These are phyloP conservation scores for Gallinago undulata DNA, from an alignment of 2,113 vertebrate genomes.

Conservation along the genomic window DNA sequence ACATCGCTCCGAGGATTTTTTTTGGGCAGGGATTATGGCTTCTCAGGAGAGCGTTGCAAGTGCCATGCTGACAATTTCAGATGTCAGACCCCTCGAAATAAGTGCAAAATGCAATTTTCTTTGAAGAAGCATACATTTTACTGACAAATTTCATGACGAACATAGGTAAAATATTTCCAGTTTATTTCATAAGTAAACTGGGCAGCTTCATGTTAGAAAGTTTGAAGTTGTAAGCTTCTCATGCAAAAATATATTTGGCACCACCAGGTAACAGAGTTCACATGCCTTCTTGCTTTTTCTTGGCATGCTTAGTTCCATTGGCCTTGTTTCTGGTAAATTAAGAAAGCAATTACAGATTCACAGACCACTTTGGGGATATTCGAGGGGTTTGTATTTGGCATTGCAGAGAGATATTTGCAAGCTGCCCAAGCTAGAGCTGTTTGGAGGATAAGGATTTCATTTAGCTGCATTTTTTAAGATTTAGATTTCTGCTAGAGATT, in stretches of 20 bases:
- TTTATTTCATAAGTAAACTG: not conserved
- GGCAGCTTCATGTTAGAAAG: not conserved
- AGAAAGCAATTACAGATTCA: conserved; percentile 22
- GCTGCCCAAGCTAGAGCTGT: not conserved
- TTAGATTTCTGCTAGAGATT: not conserved
- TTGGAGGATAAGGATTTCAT: not conserved
- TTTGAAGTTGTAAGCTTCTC: not conserved
- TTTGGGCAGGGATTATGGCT: not conserved
- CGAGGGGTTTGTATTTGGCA: not conserved
- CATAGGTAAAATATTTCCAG: not conserved
- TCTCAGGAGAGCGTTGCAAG: not conserved
- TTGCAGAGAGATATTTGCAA: not conserved
- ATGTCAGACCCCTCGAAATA: not conserved
- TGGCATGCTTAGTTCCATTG: not conserved
- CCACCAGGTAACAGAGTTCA: not conserved
- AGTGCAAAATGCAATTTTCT: not conserved
- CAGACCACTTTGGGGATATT: not conserved
- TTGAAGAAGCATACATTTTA: not conserved
- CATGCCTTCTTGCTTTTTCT: not conserved
- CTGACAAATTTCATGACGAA: not conserved
- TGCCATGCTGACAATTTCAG: rapidly evolving
- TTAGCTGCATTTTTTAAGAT: not conserved
- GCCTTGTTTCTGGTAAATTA: conserved; percentile 37
- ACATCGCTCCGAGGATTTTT: not conserved
- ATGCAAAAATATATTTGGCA: not conserved